Evolutionary conservation across 2,888 invertebrate species (phyloP), one percentile per base, ranked within the genome.

Genomic region (Cephus pygmeus): DNA sequence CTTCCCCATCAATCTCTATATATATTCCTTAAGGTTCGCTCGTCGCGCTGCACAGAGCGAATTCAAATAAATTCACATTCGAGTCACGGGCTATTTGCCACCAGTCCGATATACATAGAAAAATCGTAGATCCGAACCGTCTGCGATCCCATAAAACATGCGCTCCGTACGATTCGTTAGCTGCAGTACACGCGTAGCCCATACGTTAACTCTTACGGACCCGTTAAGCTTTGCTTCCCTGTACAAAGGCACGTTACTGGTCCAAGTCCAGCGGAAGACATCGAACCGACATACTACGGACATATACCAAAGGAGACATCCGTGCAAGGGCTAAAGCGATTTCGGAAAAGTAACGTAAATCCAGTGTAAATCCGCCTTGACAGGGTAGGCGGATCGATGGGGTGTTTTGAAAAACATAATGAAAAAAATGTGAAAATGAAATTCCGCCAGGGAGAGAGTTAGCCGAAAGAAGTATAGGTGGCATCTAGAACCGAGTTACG

Each of bases 1-100:
- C 71, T 12, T 56, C 31, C 71, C 71, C 71, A 71, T 71, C 71
- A 71, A 71, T 71, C 71, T 71, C 71, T 71, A 71, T 71, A 71
- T 31, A 71, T 31, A 71, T 71, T 71, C 31, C 71, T 71, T 30
- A 71, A 31, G 56, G 31, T 71, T 34, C 4, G 15, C 71, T 71
- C 34, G 71, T 71, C 71, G 71, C 31, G 15, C 30, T 33, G 71
- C 33, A 15, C 71, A 34, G 23, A 2, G 71, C 71, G 31, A 31
- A 31, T 71, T 71, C 31, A 71, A 71, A 71, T 71, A 71, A 71
- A 71, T 71, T 34, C 71, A 9, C 71, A 3, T 71, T 71, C 71
- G 71, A 12, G 31, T 71, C 71, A 31, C 33, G 71, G 33, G 15
- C 71, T 71, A 71, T 71, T 71, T 71, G 71, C 71, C 71, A 9